Evolutionary conservation across 2,888 invertebrate species (phyloP).

Genomic region (Sphaeridia pumilis): DNA sequence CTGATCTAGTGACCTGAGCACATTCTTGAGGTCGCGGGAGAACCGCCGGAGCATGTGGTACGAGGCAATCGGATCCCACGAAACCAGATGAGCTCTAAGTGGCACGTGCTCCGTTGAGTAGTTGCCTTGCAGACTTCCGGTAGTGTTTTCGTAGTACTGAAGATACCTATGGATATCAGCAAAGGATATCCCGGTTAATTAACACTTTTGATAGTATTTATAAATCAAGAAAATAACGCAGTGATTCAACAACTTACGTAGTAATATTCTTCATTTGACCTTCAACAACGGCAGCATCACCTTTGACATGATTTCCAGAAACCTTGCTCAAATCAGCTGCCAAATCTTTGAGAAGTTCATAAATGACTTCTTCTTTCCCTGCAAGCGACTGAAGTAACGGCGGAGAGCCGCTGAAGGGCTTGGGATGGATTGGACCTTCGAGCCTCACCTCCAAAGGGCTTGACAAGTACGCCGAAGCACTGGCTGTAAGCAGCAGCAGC

Average conservation of each 20-base stretch:
- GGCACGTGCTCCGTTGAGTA: not conserved
- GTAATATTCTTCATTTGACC: not conserved
- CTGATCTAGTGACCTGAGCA: constrained; percentile 3
- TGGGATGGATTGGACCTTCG: not conserved
- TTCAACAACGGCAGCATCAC: not conserved
- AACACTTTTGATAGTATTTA: not conserved
- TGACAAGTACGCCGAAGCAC: too few species aligned
- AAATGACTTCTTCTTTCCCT: constrained; percentile 14
- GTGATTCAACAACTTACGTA: not conserved
- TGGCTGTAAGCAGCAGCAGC: too few species aligned
- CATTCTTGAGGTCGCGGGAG: constrained; percentile 14
- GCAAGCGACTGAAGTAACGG: constrained; percentile 14
- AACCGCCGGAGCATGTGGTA: constrained; percentile 25
- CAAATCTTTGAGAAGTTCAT: constrained; percentile 10
- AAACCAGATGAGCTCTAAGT: constrained; percentile 7
- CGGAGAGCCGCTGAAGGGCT: constrained; percentile 11
- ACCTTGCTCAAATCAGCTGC: too few species aligned
- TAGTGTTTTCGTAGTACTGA: constrained; percentile 11
- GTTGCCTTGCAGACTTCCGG: constrained; percentile 3
- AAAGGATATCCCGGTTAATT: not conserved
- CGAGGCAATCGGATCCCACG: constrained; percentile 11
- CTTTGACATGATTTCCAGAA: not conserved
- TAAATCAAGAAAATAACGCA: not conserved
- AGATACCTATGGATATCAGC: constrained; percentile 8
- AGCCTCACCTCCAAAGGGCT: too few species aligned